phyloP scores from a whole-genome alignment of 1,140 invertebrate genomes.

The Sarcophaga peregrina region DNA sequence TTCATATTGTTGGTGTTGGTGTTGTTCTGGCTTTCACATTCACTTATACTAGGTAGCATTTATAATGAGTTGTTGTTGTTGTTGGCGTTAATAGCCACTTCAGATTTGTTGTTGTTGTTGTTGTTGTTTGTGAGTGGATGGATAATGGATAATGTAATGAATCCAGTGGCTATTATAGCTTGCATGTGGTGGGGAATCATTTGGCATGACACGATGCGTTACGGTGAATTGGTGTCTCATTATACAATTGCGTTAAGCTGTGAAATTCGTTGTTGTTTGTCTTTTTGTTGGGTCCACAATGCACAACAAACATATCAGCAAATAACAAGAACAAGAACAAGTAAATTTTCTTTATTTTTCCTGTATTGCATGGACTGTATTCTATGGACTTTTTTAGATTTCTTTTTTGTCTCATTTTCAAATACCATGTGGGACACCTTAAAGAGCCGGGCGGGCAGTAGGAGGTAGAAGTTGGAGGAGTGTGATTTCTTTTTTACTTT shows the following conservation, averaged over 20 bases:
- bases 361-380: not conserved
- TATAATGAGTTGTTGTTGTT: no score
- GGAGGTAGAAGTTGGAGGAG: not conserved
- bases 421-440: not conserved
- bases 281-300: not conserved
- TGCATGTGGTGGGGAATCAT: not conserved
- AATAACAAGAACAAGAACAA: no score
- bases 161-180: not conserved
- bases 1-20: no score
- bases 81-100: no score
- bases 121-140: no score
- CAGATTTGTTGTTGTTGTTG: no score
- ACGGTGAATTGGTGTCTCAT: slow-evolving; percentile 52
- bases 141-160: slow-evolving; percentile 22
- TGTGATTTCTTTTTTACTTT: not conserved
- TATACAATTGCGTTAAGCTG: slow-evolving; percentile 66
- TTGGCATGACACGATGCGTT: not conserved
- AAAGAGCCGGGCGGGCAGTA: not conserved
- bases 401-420: slow-evolving; percentile 5
- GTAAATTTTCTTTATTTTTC: not conserved
- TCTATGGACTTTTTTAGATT: not conserved
- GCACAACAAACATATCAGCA: not conserved
- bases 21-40: slow-evolving; percentile 1
- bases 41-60: not conserved
- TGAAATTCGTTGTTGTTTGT: slow-evolving; percentile 61